These are phyloP conservation scores for Slavum lentiscoides DNA, from an alignment of 2,888 invertebrate species.

Conservation along the genomic window DNA sequence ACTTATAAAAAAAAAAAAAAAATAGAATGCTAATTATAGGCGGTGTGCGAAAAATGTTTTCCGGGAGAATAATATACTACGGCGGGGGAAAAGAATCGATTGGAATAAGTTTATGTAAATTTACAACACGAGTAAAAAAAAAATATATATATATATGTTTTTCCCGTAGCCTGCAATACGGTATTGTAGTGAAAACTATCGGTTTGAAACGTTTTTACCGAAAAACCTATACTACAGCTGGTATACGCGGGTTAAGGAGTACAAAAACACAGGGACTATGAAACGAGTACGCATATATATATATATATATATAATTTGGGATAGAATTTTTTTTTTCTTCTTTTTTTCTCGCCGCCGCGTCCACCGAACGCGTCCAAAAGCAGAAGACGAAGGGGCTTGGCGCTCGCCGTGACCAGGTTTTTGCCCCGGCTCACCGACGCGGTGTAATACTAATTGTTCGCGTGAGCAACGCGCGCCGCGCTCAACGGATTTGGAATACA, in stretches of 20 bases:
- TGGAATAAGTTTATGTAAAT: too few relatives aligned
- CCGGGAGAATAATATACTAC: not conserved
- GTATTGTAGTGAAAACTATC: too few relatives aligned
- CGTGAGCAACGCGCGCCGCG: constrained; percentile 44
- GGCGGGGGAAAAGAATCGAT: too few relatives aligned
- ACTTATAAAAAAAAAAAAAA: constrained; percentile 2
- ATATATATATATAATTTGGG: not conserved
- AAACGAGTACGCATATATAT: not conserved
- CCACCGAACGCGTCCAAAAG: constrained; percentile 15
- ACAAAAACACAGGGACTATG: too few relatives aligned
- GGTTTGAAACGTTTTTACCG: too few relatives aligned
- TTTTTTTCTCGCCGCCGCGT: not conserved
- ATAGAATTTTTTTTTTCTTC: constrained; percentile 32
- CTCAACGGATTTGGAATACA: constrained; percentile 50
- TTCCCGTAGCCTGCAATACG: not conserved
- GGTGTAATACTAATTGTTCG: constrained; percentile 41
- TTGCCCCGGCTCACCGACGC: constrained; percentile 5
- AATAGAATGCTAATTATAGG: constrained; percentile 23
- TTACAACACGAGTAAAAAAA: too few relatives aligned
- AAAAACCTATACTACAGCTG: too few relatives aligned
- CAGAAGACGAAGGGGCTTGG: not conserved
- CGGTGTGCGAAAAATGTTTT: not conserved
- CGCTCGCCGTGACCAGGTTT: constrained; percentile 47
- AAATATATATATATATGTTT: too few relatives aligned
- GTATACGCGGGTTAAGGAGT: too few relatives aligned